Conservation (phyloP, 2,888 invertebrate genomes). For the Tenthredo mesomela region DNA sequence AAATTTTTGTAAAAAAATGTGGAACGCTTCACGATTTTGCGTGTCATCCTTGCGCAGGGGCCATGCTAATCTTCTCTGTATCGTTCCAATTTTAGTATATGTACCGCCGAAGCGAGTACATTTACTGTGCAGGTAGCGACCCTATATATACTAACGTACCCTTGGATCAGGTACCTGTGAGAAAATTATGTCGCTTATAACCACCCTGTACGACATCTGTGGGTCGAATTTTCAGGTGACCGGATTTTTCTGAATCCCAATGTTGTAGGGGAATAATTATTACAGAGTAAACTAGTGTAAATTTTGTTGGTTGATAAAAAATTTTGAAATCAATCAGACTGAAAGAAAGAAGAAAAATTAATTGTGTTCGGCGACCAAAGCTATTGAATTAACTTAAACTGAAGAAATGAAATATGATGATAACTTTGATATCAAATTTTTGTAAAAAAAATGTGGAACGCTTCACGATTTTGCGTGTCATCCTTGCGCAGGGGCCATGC, state of each 20-base stretch:
- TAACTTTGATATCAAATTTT: background rate
- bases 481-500: slow-evolving; percentile 96
- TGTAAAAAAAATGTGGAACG: slow-evolving; percentile 86
- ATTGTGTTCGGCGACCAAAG: no score
- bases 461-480: slow-evolving; percentile 96
- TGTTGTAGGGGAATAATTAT: background rate
- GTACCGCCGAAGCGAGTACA: slow-evolving; percentile 89
- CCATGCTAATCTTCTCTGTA: slow-evolving; percentile 96
- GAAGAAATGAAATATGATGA: background rate
- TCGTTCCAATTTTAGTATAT: slow-evolving; percentile 94
- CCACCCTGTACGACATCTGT: background rate
- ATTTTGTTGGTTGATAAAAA: no score
- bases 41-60: slow-evolving; percentile 96
- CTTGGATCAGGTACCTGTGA: background rate
- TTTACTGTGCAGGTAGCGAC: background rate
- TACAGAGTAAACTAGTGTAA: background rate
- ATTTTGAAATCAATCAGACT: no score
- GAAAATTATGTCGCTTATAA: background rate
- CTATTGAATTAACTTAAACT: background rate
- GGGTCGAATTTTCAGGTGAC: background rate
- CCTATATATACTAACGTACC: slow-evolving; percentile 14
- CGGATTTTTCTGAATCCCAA: background rate
- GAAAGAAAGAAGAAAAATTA: no score
- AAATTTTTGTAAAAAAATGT: slow-evolving; percentile 80
- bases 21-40: slow-evolving; percentile 96